Evolutionary conservation across 2,888 invertebrate species (phyloP).

Genomic region (Stenotaenia linearis): DNA sequence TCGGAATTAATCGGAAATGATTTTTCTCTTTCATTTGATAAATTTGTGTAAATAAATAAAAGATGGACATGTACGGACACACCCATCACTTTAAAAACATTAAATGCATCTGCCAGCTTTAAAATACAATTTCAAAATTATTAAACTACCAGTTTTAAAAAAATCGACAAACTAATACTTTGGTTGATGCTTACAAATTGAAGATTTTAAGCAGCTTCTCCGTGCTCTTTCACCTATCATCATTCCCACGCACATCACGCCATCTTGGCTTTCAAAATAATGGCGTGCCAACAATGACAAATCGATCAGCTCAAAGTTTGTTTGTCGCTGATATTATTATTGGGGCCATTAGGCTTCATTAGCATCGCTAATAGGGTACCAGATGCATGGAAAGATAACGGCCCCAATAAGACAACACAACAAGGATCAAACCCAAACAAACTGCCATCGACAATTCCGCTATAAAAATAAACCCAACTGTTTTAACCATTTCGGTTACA

Average conservation of each 20-base stretch:
- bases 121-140: slow-evolving; percentile 18
- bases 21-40: no score
- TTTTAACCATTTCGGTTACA: background rate
- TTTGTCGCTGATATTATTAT: slow-evolving; percentile 26
- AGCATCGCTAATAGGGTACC: slow-evolving; percentile 17
- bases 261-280: slow-evolving; percentile 18
- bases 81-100: background rate
- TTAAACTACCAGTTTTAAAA: background rate
- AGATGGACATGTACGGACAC: background rate
- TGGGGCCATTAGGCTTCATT: slow-evolving; percentile 20
- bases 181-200: slow-evolving; percentile 14
- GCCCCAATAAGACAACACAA: slow-evolving; percentile 7
- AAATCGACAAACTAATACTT: slow-evolving; percentile 2
- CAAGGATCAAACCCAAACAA: slow-evolving; percentile 14
- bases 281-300: slow-evolving; percentile 24
- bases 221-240: slow-evolving; percentile 10
- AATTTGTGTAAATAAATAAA: background rate
- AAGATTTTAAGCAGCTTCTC: slow-evolving; percentile 24
- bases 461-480: background rate
- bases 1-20: no score
- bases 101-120: background rate
- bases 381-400: slow-evolving; percentile 18
- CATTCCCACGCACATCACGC: slow-evolving; percentile 24
- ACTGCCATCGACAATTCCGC: background rate
- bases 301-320: slow-evolving; percentile 26